phyloP scores from a whole-genome alignment of 2,113 vertebrate genomes.

The Eudyptes chrysolophus region DNA sequence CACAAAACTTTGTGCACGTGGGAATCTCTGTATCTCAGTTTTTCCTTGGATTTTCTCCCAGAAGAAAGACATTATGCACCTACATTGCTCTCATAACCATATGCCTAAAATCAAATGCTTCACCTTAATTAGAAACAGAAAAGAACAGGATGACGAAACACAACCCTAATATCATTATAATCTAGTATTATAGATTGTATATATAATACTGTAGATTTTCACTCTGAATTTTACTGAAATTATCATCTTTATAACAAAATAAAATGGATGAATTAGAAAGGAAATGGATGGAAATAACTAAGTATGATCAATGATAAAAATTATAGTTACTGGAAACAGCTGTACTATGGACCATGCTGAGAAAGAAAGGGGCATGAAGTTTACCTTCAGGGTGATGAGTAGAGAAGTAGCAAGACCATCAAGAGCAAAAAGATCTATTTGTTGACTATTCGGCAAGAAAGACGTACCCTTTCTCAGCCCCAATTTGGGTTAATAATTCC shows the following conservation, averaged over 20 bases:
- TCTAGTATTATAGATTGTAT: background rate
- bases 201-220: background rate
- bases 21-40: background rate
- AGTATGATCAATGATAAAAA: background rate
- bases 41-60: background rate
- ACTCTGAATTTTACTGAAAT: background rate
- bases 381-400: background rate
- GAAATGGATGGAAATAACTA: background rate
- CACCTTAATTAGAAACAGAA: background rate
- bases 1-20: background rate
- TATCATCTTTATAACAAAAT: background rate
- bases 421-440: background rate
- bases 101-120: background rate
- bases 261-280: background rate
- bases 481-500: background rate
- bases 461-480: background rate
- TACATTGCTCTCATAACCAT: background rate
- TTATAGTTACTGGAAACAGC: background rate
- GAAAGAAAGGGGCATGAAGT: background rate
- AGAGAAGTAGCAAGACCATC: background rate
- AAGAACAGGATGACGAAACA: background rate
- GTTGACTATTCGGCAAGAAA: background rate
- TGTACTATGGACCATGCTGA: background rate
- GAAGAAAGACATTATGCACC: background rate
- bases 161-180: background rate